Conservation (phyloP, 2,888 invertebrate genomes). For the Lycia hirtaria region DNA sequence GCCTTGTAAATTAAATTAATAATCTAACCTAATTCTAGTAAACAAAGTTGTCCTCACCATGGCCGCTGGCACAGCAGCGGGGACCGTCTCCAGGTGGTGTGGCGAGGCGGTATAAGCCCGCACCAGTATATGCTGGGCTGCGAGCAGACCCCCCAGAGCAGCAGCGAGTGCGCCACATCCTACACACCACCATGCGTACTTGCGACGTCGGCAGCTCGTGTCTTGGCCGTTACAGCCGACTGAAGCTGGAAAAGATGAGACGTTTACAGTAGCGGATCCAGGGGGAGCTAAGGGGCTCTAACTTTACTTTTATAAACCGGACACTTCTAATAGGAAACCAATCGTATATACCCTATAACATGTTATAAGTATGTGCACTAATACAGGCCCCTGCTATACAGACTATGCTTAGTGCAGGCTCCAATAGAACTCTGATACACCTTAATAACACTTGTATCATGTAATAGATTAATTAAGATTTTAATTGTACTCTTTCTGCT, state of each 20-base stretch:
- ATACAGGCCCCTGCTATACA: too few species aligned
- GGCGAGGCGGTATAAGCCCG: constrained; percentile 91
- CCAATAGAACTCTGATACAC: too few species aligned
- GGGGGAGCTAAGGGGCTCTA: not conserved
- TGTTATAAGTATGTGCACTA: too few species aligned
- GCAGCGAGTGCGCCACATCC: constrained; percentile 92
- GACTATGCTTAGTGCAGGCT: too few species aligned
- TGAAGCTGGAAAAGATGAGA: constrained; percentile 58
- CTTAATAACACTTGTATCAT: too few species aligned
- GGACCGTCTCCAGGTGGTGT: constrained; percentile 95
- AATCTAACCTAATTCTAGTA: too few species aligned
- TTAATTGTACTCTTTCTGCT: too few species aligned
- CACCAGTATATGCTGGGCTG: constrained; percentile 92
- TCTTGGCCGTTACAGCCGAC: constrained; percentile 72
- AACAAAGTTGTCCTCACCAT: constrained; percentile 87
- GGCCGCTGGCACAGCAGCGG: constrained; percentile 96
- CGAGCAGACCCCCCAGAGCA: constrained; percentile 90
- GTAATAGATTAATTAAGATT: too few species aligned
- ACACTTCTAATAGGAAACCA: too few species aligned
- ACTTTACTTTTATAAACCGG: too few species aligned
- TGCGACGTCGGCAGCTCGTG: constrained; percentile 84
- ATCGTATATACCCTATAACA: too few species aligned
- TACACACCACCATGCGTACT: constrained; percentile 93
- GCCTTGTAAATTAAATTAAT: too few species aligned
- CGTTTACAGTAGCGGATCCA: not conserved